These are phyloP conservation scores for Acrobasis consociella DNA, from an alignment of 2,888 invertebrate species.

Conservation along the genomic window DNA sequence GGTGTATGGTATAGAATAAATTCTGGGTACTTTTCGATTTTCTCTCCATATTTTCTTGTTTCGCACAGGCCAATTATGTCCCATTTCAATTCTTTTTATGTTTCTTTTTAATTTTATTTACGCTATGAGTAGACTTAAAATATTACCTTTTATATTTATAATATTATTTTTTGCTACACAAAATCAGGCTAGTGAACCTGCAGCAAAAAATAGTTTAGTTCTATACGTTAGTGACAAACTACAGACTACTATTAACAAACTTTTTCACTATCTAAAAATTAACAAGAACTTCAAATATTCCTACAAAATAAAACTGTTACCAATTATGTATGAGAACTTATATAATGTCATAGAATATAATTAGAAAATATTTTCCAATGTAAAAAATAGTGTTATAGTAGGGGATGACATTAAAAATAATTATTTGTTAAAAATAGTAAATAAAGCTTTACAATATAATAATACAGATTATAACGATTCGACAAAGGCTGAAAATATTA, in stretches of 20 bases:
- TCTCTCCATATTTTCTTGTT: too few relatives aligned
- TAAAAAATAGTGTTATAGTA: constrained; percentile 3
- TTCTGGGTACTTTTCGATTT: too few relatives aligned
- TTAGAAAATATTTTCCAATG: constrained; percentile 13
- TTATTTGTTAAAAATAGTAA: not conserved
- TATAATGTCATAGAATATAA: constrained; percentile 40
- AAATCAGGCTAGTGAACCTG: not conserved
- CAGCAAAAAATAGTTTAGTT: not conserved
- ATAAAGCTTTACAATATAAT: not conserved
- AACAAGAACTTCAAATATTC: not conserved
- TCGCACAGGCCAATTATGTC: too few relatives aligned
- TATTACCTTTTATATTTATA: not conserved
- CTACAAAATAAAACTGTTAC: constrained; percentile 1
- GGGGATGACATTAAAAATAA: constrained; percentile 40
- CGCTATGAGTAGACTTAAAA: not conserved
- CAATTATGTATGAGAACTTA: constrained; percentile 42
- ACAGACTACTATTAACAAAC: not conserved
- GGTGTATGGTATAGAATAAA: too few relatives aligned
- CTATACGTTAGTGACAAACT: not conserved
- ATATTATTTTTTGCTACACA: not conserved
- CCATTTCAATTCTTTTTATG: too few relatives aligned
- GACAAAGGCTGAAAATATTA: not conserved
- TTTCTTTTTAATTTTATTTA: too few relatives aligned
- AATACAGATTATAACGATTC: not conserved
- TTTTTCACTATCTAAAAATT: constrained; percentile 9